A percentile compares a stretch with the other conserved stretches of the same genome.
Evolutionary conservation across 2,113 vertebrate genomes (phyloP).

Genomic region (Nothobranchius furzeri): DNA sequence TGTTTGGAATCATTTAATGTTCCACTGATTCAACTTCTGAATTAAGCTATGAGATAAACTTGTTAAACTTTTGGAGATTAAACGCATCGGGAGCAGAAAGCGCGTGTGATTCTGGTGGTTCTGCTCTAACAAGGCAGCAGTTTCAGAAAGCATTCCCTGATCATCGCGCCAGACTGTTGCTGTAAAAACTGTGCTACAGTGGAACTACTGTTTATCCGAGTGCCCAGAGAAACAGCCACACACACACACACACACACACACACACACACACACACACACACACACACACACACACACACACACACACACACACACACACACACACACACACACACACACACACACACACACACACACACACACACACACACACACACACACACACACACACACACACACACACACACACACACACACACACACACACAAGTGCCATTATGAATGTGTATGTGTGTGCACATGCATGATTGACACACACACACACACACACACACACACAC

Average conservation of each 20-base stretch:
- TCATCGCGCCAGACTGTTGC: slow-evolving; percentile 35
- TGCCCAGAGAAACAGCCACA: slow-evolving; percentile 29
- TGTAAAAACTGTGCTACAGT: slow-evolving; percentile 29
- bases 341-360: slow-evolving; percentile 12
- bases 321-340: slow-evolving; percentile 7
- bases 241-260: slow-evolving; percentile 14
- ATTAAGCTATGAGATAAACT: not conserved
- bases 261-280: slow-evolving; percentile 3
- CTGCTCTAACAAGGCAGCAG: slow-evolving; percentile 7
- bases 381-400: slow-evolving; percentile 9
- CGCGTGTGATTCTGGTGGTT: not conserved
- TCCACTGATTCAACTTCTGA: not conserved
- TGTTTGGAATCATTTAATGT: not conserved
- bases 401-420: slow-evolving; percentile 11
- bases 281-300: too few relatives aligned
- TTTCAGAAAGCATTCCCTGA: slow-evolving; percentile 28
- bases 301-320: not conserved
- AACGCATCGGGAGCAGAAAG: not conserved
- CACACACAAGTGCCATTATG: slow-evolving; percentile 16
- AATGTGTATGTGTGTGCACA: slow-evolving; percentile 59
- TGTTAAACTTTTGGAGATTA: not conserved
- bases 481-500: too few relatives aligned
- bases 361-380: slow-evolving; percentile 13
- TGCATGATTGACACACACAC: slow-evolving; percentile 57
- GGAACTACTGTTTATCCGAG: slow-evolving; percentile 36